Conservation (phyloP, 2,113 vertebrate species). For the Terrapene triunguis region DNA sequence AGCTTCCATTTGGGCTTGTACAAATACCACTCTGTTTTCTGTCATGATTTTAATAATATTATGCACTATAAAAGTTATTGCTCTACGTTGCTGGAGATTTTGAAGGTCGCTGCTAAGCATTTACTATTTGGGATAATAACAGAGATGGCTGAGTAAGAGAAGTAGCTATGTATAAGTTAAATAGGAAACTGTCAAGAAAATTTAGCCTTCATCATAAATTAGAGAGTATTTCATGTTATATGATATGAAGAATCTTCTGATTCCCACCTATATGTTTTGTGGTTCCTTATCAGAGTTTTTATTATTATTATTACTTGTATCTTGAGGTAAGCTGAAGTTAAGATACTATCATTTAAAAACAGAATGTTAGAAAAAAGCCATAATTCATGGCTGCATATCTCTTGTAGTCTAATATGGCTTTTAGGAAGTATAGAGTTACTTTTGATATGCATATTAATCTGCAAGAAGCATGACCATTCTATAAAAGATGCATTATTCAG, state of each 20-base stretch:
- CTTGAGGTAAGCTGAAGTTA: neutral
- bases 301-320: neutral
- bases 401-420: neutral
- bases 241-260: neutral
- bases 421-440: neutral
- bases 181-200: neutral
- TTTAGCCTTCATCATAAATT: fast-evolving
- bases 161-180: neutral
- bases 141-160: neutral
- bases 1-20: neutral
- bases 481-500: conserved; percentile 9
- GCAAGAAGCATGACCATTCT: neutral
- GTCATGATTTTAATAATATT: neutral
- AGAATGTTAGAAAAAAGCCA: neutral
- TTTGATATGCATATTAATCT: conserved; percentile 15
- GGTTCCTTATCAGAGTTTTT: neutral
- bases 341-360: neutral
- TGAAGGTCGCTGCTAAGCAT: neutral
- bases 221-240: neutral
- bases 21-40: neutral
- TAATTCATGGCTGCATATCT: neutral
- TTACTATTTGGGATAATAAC: neutral
- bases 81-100: neutral
- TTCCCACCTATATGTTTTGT: neutral
- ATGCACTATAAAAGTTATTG: neutral